Percentiles rank a stretch among this genome's conserved stretches.
Conservation (phyloP, 2,113 vertebrate species). For the Phyllopteryx taeniolatus region DNA sequence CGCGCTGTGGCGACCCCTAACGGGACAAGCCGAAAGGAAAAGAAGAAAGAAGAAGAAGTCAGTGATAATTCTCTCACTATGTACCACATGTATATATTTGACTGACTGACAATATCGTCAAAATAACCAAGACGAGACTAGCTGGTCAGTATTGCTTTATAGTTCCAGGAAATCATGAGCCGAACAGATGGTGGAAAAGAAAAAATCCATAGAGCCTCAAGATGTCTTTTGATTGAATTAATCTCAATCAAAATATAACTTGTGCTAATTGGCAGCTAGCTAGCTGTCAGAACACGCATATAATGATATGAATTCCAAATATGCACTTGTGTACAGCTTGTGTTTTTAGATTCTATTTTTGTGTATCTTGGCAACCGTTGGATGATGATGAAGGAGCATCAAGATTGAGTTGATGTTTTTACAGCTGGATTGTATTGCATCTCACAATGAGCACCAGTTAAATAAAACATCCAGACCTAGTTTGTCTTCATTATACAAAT, state of each 20-base stretch:
- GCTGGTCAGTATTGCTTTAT: neutral
- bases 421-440: constrained; percentile 53
- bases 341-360: constrained; percentile 17
- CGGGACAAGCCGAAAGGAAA: too few relatives aligned
- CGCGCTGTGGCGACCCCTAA: too few relatives aligned
- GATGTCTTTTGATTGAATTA: neutral
- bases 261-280: neutral
- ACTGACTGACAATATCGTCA: neutral
- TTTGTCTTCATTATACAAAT: constrained; percentile 41
- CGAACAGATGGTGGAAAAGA: neutral
- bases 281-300: neutral
- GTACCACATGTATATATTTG: neutral
- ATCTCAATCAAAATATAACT: neutral
- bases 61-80: neutral
- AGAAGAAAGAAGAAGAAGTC: too few relatives aligned
- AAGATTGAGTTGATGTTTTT: constrained; percentile 44
- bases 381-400: constrained; percentile 40
- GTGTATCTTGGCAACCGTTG: constrained; percentile 48
- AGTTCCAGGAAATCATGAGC: neutral
- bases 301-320: neutral
- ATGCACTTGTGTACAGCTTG: constrained; percentile 5
- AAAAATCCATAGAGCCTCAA: neutral
- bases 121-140: neutral
- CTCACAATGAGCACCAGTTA: constrained; percentile 48
- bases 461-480: constrained; percentile 39